Conservation (phyloP, 2,888 invertebrate genomes). For the Parapristionchus giblindavisi region DNA sequence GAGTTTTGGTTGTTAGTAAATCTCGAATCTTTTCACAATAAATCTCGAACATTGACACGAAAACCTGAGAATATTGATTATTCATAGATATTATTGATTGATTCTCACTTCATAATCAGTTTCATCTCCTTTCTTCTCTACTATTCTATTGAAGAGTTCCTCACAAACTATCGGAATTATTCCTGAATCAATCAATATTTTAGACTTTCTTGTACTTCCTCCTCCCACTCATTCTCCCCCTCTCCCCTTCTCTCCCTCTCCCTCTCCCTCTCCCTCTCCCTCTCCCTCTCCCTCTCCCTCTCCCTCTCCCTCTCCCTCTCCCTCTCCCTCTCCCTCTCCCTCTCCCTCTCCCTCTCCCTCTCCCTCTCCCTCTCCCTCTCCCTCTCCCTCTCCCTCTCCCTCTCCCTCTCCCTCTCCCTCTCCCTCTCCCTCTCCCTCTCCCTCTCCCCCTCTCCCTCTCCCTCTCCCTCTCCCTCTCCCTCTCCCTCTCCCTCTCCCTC, state of each 20-base stretch:
- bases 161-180: constrained; percentile 75
- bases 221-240: constrained; percentile 4
- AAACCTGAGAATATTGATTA: constrained; percentile 70
- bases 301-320: constrained; percentile 17
- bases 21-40: constrained; percentile 74
- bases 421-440: no score
- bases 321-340: constrained; percentile 15
- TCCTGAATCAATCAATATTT: no score
- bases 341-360: constrained; percentile 2
- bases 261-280: constrained; percentile 2
- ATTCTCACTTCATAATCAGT: constrained; percentile 70
- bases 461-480: neutral
- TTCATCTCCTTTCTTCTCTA: constrained; percentile 69
- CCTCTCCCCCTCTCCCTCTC: neutral
- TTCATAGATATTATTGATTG: neutral
- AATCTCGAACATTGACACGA: constrained; percentile 76
- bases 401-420: constrained; percentile 3
- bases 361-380: constrained; percentile 19
- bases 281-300: constrained; percentile 10
- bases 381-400: constrained; percentile 19
- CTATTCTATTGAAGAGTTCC: constrained; percentile 74
- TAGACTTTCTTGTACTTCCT: no score
- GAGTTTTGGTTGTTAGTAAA: constrained; percentile 56
- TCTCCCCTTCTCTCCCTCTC: constrained; percentile 5
- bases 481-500: neutral